Evolutionary conservation across 2,797 vertebrate species (phyloP).

Genomic region (Protosalanx chinensis): DNA sequence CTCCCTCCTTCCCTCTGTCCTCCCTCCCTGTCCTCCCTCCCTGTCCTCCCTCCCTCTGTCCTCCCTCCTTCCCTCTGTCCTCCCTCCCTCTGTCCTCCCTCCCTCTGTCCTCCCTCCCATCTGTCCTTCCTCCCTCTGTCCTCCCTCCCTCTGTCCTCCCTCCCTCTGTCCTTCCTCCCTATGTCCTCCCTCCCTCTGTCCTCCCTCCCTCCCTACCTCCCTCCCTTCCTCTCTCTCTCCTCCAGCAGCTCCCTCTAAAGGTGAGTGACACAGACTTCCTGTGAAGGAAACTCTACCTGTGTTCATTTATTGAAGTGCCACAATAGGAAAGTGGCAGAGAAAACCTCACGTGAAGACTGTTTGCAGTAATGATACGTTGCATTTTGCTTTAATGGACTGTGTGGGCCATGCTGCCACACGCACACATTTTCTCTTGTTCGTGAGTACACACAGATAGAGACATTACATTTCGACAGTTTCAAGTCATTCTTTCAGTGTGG

Average conservation of each 20-base stretch:
- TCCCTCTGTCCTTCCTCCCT: too few relatives aligned
- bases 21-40: too few relatives aligned
- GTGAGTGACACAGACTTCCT: not conserved
- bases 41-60: too few relatives aligned
- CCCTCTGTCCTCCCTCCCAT: too few relatives aligned
- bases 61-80: too few relatives aligned
- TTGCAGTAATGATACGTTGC: not conserved
- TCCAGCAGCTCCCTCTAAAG: too few relatives aligned
- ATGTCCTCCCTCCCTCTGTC: too few relatives aligned
- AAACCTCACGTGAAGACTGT: not conserved
- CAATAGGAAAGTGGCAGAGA: not conserved
- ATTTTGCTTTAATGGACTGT: not conserved
- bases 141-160: too few relatives aligned
- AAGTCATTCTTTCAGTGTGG: not conserved
- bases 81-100: too few relatives aligned
- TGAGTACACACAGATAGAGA: not conserved
- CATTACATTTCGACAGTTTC: not conserved
- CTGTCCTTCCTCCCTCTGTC: too few relatives aligned
- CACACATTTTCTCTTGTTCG: not conserved
- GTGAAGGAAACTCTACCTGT: not conserved
- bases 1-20: slow-evolving; percentile 14
- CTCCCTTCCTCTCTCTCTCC: slow-evolving; percentile 17
- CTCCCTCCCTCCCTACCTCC: slow-evolving; percentile 20
- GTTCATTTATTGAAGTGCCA: not conserved
- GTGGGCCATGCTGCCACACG: not conserved